Conservation (phyloP, 2,113 vertebrate genomes). For the Mus musculus region DNA sequence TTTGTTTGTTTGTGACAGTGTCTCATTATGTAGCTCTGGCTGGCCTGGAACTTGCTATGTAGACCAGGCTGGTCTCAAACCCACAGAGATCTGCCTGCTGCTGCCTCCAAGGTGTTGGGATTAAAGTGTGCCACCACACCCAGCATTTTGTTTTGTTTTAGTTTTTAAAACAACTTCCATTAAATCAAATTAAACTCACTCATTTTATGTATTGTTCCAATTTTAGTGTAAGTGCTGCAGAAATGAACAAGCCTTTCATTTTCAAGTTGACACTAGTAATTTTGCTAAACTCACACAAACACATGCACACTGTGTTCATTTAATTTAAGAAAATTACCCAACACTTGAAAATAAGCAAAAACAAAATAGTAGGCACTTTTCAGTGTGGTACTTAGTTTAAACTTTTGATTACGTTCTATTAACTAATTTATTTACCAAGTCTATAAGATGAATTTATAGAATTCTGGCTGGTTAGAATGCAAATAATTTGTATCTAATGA, state of each 20-base stretch:
- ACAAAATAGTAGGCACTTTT: not conserved
- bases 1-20: not conserved
- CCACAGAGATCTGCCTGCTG: not conserved
- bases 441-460: conserved; percentile 38
- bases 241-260: conserved; percentile 12
- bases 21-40: not conserved
- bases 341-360: conserved; percentile 55
- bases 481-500: conserved; percentile 43
- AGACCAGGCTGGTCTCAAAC: not conserved
- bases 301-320: not conserved
- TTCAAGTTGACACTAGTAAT: not conserved
- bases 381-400: not conserved
- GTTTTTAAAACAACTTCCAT: not conserved
- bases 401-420: conserved; percentile 1
- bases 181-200: not conserved
- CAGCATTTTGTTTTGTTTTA: not conserved
- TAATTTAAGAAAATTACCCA: conserved; percentile 33
- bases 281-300: not conserved
- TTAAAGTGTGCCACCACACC: not conserved
- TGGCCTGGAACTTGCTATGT: not conserved
- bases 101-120: not conserved
- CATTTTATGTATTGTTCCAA: not conserved
- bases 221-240: not conserved
- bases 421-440: conserved; percentile 33
- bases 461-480: not conserved